Evolutionary conservation across 2,888 invertebrate genomes (phyloP).

Genomic region (Eupithecia inturbata): DNA sequence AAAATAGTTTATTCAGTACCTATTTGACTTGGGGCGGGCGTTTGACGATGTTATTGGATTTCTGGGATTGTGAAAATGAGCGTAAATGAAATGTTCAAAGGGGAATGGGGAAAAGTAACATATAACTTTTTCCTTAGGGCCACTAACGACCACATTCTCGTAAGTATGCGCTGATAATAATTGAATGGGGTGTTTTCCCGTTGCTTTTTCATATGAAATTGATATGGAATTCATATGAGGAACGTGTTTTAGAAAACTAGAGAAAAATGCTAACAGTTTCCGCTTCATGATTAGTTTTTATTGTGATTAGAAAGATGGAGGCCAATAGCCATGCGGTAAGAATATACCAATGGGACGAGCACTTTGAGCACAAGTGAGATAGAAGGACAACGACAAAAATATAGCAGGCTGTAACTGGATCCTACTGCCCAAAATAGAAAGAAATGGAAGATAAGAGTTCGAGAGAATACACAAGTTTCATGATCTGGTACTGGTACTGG

Average conservation of each 20-base stretch:
- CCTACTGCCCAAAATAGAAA: not conserved
- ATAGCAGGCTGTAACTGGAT: not conserved
- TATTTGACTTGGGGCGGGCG: slow-evolving; percentile 16
- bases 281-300: not conserved
- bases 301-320: not conserved
- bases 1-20: slow-evolving; percentile 33
- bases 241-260: not conserved
- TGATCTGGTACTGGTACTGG: slow-evolving; percentile 86
- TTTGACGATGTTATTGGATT: slow-evolving; percentile 14
- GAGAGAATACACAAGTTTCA: not conserved
- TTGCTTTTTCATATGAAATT: slow-evolving; percentile 11
- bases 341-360: not conserved
- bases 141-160: slow-evolving; percentile 10
- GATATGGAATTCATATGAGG: slow-evolving; percentile 2
- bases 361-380: not conserved
- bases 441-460: not conserved
- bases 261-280: not conserved
- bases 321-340: not conserved
- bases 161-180: slow-evolving; percentile 12
- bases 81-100: slow-evolving; percentile 7
- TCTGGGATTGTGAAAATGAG: slow-evolving; percentile 15
- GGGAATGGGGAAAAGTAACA: not conserved
- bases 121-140: slow-evolving; percentile 14
- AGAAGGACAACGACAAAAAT: not conserved
- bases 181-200: slow-evolving; percentile 1